Evolutionary conservation across 2,797 vertebrate genomes (phyloP).

Genomic region (Megalops cyprinoides): DNA sequence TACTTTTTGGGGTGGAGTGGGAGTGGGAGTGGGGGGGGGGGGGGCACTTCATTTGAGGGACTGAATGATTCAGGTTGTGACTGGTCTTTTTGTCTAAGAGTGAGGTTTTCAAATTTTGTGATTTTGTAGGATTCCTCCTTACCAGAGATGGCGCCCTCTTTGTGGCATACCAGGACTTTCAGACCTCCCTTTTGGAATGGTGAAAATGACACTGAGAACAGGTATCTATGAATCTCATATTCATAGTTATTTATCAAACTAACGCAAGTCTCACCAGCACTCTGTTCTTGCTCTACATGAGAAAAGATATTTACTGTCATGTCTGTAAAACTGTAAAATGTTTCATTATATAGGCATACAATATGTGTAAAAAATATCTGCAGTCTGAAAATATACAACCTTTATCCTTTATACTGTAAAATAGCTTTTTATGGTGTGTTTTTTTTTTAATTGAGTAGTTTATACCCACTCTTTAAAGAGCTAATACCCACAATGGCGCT

Average conservation of each 20-base stretch:
- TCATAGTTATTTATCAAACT: constrained; percentile 28
- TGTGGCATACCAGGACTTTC: constrained; percentile 15
- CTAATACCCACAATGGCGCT: constrained; percentile 40
- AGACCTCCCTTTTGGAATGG: constrained; percentile 23
- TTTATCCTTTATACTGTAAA: constrained; percentile 73
- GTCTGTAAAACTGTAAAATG: constrained; percentile 63
- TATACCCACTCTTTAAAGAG: constrained; percentile 57
- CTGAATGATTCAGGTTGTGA: constrained; percentile 37
- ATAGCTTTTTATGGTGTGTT: constrained; percentile 68
- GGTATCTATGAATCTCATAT: neutral
- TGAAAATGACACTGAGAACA: constrained; percentile 48
- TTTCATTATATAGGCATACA: constrained; percentile 64
- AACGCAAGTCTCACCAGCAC: constrained; percentile 40
- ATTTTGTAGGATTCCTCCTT: constrained; percentile 38
- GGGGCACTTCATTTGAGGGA: constrained; percentile 37
- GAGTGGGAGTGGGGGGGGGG: neutral
- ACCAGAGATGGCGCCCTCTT: constrained; percentile 39
- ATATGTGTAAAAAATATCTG: constrained; percentile 73
- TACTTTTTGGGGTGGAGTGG: too few relatives aligned
- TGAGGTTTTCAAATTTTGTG: constrained; percentile 29
- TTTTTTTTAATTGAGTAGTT: constrained; percentile 64
- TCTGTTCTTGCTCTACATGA: constrained; percentile 38
- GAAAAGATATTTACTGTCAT: constrained; percentile 38
- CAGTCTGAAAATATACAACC: constrained; percentile 81
- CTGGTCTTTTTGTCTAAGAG: constrained; percentile 34